Evolutionary conservation across 2,888 invertebrate species (phyloP).

Genomic region (Microdon myrmicae): DNA sequence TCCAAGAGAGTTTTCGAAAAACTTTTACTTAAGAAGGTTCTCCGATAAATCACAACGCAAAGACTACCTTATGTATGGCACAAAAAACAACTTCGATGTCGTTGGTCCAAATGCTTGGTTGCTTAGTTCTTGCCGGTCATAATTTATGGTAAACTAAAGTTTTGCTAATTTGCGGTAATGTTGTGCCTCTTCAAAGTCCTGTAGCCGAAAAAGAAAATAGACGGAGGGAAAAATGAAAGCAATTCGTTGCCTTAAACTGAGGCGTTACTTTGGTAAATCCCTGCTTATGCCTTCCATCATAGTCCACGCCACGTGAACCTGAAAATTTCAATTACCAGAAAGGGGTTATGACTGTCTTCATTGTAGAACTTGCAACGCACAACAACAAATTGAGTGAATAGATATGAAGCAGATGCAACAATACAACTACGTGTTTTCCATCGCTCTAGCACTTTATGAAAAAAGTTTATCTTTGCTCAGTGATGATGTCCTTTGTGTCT

Average conservation of each 20-base stretch:
- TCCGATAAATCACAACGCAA: constrained; percentile 50
- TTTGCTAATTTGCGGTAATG: constrained; percentile 67
- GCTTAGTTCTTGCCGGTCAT: constrained; percentile 40
- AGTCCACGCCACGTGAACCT: constrained; percentile 32
- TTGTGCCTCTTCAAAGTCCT: constrained; percentile 45
- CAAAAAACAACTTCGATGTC: constrained; percentile 30
- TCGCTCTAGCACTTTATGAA: constrained; percentile 11
- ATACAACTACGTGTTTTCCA: constrained; percentile 25
- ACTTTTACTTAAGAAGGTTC: constrained; percentile 41
- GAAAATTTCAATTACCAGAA: constrained; percentile 40
- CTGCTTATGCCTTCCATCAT: constrained; percentile 17
- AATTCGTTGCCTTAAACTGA: constrained; percentile 21
- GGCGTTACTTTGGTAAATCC: constrained; percentile 1
- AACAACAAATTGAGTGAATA: constrained; percentile 38
- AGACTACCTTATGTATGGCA: constrained; percentile 47
- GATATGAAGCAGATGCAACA: constrained; percentile 42
- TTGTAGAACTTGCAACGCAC: constrained; percentile 2
- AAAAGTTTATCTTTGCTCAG: constrained; percentile 31
- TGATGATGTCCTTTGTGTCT: constrained; percentile 26
- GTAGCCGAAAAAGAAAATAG: constrained; percentile 8
- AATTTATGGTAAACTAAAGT: constrained; percentile 59
- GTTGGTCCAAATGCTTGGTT: constrained; percentile 8
- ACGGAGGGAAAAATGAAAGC: constrained; percentile 5
- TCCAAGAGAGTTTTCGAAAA: constrained; percentile 19
- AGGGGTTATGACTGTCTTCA: constrained; percentile 26